Evolutionary conservation across 1,140 invertebrate species (phyloP).

Genomic region (Camponotus vicinus): DNA sequence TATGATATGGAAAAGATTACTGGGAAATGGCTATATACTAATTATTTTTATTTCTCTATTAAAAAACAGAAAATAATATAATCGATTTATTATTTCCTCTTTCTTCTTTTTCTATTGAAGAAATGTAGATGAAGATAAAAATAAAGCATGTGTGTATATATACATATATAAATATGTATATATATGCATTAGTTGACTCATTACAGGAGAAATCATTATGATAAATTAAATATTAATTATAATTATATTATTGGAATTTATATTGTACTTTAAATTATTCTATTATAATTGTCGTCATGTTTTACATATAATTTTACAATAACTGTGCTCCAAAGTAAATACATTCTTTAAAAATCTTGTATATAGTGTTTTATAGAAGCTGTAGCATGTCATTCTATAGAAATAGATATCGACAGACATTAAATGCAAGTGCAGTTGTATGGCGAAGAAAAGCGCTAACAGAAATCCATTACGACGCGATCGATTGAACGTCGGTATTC

Average conservation of each 20-base stretch:
- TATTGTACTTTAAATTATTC: neutral
- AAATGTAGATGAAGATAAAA: neutral
- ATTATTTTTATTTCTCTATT: neutral
- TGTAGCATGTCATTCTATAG: neutral
- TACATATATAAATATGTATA: neutral
- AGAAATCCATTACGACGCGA: conserved; percentile 35
- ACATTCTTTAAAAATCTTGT: conserved; percentile 11
- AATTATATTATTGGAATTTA: neutral
- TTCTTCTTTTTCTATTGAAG: too few relatives aligned
- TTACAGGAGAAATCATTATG: neutral
- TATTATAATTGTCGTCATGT: neutral
- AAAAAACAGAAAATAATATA: conserved; percentile 1
- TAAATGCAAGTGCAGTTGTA: conserved; percentile 46
- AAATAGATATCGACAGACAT: neutral
- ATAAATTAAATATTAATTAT: neutral
- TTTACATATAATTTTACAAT: neutral
- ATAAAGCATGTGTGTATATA: neutral
- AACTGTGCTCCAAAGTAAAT: neutral
- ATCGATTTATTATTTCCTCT: neutral
- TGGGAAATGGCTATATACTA: conserved; percentile 11
- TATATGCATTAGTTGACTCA: neutral
- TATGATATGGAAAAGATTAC: neutral
- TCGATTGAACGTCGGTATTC: conserved; percentile 33
- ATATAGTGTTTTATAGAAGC: neutral
- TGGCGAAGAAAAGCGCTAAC: conserved; percentile 23